Base-by-base conservation (phyloP, 2,888 invertebrate species). In the Dysmachus trigonus region DNA sequence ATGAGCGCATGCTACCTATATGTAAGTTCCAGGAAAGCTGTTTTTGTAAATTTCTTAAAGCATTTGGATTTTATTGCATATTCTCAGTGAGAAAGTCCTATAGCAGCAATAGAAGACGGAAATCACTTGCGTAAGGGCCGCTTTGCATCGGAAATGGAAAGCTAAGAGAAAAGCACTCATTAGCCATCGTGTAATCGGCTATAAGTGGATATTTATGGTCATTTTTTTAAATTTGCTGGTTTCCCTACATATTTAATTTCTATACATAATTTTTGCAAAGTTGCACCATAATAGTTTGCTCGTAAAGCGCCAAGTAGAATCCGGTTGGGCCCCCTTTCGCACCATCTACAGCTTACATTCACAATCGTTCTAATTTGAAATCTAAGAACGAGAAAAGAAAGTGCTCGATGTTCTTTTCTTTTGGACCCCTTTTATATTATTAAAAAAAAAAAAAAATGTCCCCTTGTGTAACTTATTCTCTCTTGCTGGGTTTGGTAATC, bases 1-100 rank as follows among this genome's bases (percentile, higher is more conserved):
- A 89, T 89, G 89, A 89, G 89, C 89, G 89, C 89, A 89, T 89
- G 89, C 88, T 89, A 89, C 88, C 88, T 89, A 89, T 89, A 89
- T 88, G 89, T 89, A 88, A 89, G 89, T 88, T 79, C 38, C 13
- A 76, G 22, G 51, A 79, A 51, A 79, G 51, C 41, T 79, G 7
- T 79, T 51, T 79, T 79, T 33, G n/a, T 71, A 77, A 53, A 41
- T 86, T 31, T 85, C 62, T 77, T 76, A 53, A 53, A 53, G 22
- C 53, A 53, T 18, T 85, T 18, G 15, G 33, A 41, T 74, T 30
- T 77, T 15, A 72, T 77, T 33, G 10, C 81, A 33, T n/a, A 22
- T 62, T 79, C 73, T 53, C 53, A n/a, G n/a, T 15, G 47, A 53
- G 8, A 18, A 53, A 10, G 22, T 8, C 22, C 22, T 1, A 7